phyloP scores from a whole-genome alignment of 1,140 invertebrate species.

The Vanessa atalanta region DNA sequence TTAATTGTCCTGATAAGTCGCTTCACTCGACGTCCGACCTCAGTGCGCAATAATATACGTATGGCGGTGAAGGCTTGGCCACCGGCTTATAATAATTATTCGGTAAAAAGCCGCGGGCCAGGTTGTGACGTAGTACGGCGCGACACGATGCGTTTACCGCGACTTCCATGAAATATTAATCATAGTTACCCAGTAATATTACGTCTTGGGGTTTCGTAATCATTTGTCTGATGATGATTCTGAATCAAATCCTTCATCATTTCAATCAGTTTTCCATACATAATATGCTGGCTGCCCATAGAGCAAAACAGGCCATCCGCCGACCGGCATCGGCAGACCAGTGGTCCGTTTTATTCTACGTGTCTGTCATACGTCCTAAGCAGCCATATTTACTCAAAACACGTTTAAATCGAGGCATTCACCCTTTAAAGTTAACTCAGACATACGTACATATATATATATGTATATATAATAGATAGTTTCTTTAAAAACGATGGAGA shows the following conservation, averaged over 20 bases:
- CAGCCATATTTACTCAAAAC: background rate
- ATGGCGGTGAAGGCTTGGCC: conserved; percentile 36
- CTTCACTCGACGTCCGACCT: conserved; percentile 37
- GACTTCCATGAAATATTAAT: conserved; percentile 28
- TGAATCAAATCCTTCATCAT: background rate
- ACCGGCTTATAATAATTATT: conserved; percentile 45
- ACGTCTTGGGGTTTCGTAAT: background rate
- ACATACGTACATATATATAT: background rate
- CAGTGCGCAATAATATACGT: conserved; percentile 30
- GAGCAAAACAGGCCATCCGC: no score
- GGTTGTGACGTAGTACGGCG: conserved; percentile 37
- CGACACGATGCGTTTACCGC: conserved; percentile 22
- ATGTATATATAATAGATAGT: background rate
- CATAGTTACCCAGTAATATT: conserved; percentile 4
- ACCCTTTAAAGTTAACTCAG: background rate
- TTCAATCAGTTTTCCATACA: background rate
- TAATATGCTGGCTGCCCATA: background rate
- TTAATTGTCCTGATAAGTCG: conserved; percentile 42
- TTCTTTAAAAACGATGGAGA: background rate
- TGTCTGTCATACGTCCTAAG: background rate
- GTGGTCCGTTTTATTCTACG: no score
- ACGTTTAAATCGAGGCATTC: background rate
- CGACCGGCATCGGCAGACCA: no score
- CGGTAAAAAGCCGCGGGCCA: conserved; percentile 40
- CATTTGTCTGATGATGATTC: background rate